Base-by-base conservation (phyloP, 1,140 invertebrate species). In the Micrasema longulum region DNA sequence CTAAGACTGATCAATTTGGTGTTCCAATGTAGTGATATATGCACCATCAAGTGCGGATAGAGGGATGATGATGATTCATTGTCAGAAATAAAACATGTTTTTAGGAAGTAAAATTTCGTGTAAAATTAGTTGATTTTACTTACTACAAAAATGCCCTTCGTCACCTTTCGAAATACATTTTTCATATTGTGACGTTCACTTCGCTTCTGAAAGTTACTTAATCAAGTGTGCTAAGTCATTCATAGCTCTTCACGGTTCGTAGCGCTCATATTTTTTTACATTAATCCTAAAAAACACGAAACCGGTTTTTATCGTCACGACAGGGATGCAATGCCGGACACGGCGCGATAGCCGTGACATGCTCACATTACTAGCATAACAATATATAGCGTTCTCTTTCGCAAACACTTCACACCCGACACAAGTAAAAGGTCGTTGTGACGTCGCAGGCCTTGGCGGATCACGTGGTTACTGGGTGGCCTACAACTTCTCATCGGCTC, bases 271-370 rank as follows among this genome's bases (percentile, higher is more conserved):
- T 11, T 57, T 14, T 57, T 57, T 57, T 35, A 36, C 20, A 16
- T 14, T 35, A 16, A 31, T 20, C 31, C n/a, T n/a, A 57, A 57
- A 57, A n/a, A n/a, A 57, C 26, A 57, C 38, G 22, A 12, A 63
- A 63, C 57, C 57, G 57, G 57, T 63, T 63, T 63, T 63, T 18
- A n/a, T n/a, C 57, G 41, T 63, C 57, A 63, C 36, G 41, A 18
- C 57, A 57, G 53, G 31, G 53, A 5, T 57, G 57, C 57, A 43
- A 63, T 63, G 20, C 18, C 36, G 38, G 36, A 43, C 22, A 10
- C 16, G 36, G 36, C 57, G 22, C 36, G 36, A 4, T 20, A 45
- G 38, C 53, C 53, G 53, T 35, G 53, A 57, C 53, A 57, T 31
- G 53, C 53, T 57, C 53, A 16, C 31, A 35, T 57, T 20, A 57